Evolutionary conservation across 2,113 vertebrate species (phyloP).

Genomic region (Notarius lentiginosus): DNA sequence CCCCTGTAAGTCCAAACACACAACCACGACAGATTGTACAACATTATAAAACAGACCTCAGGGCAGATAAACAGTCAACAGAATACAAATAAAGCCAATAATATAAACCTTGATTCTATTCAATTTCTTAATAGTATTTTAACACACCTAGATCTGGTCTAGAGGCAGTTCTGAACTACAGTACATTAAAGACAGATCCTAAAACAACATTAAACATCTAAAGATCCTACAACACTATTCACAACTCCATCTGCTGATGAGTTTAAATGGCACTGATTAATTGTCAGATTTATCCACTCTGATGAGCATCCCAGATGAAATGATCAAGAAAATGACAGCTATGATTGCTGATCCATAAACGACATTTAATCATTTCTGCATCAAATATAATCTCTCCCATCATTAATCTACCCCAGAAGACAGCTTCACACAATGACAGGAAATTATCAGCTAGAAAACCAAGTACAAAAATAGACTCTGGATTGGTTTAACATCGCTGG

Average conservation of each 20-base stretch:
- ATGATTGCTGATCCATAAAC: conserved; percentile 35
- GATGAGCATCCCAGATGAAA: conserved; percentile 38
- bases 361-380: conserved; percentile 39
- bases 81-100: not conserved
- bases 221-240: not conserved
- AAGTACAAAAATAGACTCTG: conserved; percentile 32
- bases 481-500: conserved; percentile 1
- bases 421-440: not conserved
- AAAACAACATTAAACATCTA: not conserved
- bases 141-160: not conserved
- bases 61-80: not conserved
- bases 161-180: not conserved
- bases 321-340: conserved; percentile 6
- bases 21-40: not conserved
- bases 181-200: not conserved
- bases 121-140: not conserved
- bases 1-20: not conserved
- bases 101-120: not conserved
- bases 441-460: conserved; percentile 15
- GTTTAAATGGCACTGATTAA: conserved; percentile 22
- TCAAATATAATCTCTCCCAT: conserved; percentile 30
- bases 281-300: conserved; percentile 12
- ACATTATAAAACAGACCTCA: not conserved
- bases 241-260: conserved; percentile 4
- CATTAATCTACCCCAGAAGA: conserved; percentile 31